Evolutionary conservation across 2,888 invertebrate species (phyloP).

Genomic region (Andrena bicolor): DNA sequence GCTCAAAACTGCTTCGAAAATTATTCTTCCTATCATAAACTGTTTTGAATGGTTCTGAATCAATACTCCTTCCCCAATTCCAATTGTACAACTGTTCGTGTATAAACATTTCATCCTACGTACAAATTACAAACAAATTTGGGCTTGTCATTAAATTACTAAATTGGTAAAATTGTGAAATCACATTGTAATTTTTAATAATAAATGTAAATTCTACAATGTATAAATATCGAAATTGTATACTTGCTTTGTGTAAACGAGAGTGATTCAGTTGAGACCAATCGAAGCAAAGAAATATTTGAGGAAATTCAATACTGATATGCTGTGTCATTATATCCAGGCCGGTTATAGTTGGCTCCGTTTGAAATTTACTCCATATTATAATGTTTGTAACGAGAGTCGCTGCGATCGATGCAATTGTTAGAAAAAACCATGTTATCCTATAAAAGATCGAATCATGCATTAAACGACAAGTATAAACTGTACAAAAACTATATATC

Average conservation of each 20-base stretch:
- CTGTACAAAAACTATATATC: no score
- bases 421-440: constrained; percentile 93
- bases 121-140: not conserved
- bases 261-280: constrained; percentile 59
- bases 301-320: constrained; percentile 65
- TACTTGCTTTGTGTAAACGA: constrained; percentile 38
- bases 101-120: constrained; percentile 25
- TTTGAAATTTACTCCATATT: constrained; percentile 93
- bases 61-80: constrained; percentile 11
- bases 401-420: constrained; percentile 89
- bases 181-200: not conserved
- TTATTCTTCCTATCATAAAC: constrained; percentile 11
- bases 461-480: not conserved
- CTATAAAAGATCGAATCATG: constrained; percentile 83
- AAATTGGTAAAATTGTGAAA: no score
- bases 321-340: constrained; percentile 85
- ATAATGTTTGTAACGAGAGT: constrained; percentile 91
- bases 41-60: not conserved
- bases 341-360: constrained; percentile 92
- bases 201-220: not conserved
- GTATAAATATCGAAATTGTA: not conserved
- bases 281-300: constrained; percentile 70
- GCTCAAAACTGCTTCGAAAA: constrained; percentile 31
- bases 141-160: not conserved
- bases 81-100: constrained; percentile 53